phyloP scores from a whole-genome alignment of 2,888 invertebrate species.

The Conus canariensis region DNA sequence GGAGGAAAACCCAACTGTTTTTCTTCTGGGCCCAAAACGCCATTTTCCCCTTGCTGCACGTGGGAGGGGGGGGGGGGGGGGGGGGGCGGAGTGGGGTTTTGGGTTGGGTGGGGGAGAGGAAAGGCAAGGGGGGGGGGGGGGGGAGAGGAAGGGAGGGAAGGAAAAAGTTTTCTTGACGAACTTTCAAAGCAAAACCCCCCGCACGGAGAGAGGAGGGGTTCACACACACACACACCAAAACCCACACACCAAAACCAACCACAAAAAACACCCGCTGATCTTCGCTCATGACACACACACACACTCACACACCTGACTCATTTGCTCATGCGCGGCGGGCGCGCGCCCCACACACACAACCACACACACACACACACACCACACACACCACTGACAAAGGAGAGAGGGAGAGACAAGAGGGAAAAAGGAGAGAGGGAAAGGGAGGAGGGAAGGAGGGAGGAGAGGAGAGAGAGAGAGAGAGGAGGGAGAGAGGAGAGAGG shows the following conservation, averaged over 20 bases:
- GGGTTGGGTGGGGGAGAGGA: neutral
- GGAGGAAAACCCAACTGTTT: conserved; percentile 30
- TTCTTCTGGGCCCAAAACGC: neutral
- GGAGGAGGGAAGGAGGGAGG: no score
- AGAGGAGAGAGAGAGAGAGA: no score
- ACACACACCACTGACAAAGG: no score
- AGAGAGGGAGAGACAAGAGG: no score
- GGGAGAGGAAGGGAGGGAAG: neutral
- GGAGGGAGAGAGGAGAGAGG: neutral
- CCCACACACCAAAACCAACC: neutral
- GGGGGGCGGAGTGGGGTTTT: neutral
- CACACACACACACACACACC: no score
- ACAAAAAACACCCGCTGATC: no score
- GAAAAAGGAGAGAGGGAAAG: no score
- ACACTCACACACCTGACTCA: no score
- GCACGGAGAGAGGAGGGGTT: neutral
- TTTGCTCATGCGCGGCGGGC: no score
- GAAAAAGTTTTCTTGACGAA: neutral
- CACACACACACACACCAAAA: neutral
- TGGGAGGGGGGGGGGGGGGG: neutral
- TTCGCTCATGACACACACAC: no score
- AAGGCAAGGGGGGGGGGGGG: neutral
- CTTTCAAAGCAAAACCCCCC: neutral
- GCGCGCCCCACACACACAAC: no score
- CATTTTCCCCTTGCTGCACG: neutral